Base-by-base conservation (phyloP, 2,113 vertebrate species). In the Lophochroa leadbeateri region DNA sequence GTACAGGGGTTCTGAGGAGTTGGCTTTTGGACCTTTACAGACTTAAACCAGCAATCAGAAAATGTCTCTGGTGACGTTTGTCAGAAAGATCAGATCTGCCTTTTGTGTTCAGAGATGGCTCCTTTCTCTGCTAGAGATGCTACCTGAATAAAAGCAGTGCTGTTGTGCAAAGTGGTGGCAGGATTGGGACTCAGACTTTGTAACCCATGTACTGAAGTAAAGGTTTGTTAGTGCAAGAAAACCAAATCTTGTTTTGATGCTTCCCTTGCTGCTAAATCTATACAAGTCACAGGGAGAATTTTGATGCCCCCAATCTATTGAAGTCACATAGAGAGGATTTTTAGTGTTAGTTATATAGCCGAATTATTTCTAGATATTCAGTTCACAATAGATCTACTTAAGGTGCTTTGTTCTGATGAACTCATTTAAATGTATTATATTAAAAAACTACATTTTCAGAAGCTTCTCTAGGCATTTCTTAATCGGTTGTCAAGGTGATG, bases 401-500 rank as follows among this genome's bases (percentile, higher is more conserved):
- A 52, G 44, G 63, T 78, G 65, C 88, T 94, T 95, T 96, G 95
- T 95, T 97, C 94, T 91, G 61, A 79, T 88, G 86, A 96, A 91
- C 80, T 79, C 50, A 72, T 94, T 95, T 90, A 95, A 95, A 96
- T 76, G 39, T 94, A 86, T 94, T 95, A 47, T 93, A 92, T 95
- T 94, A 76, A 94, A 96, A 92, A 96, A 88, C 88, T 91, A 68
- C 58, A 69, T 95, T 95, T 96, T 88, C 91, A 86, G 95, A 91
- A 88, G 46, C 67, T 86, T 82, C 77, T 96, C 77, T 57, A 94
- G 91, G 79, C 39, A 78, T 81, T 90, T 94, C 77, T 93, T 96
- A 94, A 94, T 94, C 23, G 25, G 92, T 96, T 97, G 94, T 90
- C 93, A 97, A 88, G 93, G 95, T 82, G 74, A 97, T 95, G 88